Conservation (phyloP, 2,797 vertebrate species). For the Paramormyrops hopkinsi region DNA sequence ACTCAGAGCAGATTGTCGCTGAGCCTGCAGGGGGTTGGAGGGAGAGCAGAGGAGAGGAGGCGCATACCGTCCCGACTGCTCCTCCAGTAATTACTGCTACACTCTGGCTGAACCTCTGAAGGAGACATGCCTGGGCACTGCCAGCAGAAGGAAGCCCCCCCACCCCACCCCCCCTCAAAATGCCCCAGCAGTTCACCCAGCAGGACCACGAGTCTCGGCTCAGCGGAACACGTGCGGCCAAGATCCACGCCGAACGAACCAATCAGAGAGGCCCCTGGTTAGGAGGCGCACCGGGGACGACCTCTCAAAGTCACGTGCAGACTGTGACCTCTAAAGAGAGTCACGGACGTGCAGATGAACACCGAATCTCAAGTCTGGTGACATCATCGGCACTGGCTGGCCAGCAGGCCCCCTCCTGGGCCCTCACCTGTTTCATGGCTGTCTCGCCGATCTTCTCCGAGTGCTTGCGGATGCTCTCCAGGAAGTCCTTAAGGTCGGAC, state of each 20-base stretch:
- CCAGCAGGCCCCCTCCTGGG: background rate
- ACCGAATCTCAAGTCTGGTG: background rate
- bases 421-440: conserved; percentile 86
- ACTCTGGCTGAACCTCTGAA: conserved; percentile 3
- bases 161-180: background rate
- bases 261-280: background rate
- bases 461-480: conserved; percentile 97
- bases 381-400: background rate
- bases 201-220: background rate
- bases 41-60: background rate
- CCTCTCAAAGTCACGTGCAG: background rate
- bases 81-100: background rate
- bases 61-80: background rate
- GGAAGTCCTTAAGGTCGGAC: conserved; percentile 90
- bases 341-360: background rate
- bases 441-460: conserved; percentile 93
- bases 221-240: background rate
- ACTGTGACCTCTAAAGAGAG: background rate
- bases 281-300: background rate
- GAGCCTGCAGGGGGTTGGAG: conserved; percentile 5
- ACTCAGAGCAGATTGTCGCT: background rate
- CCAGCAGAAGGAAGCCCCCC: background rate
- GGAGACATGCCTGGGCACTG: background rate
- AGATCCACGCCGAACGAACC: background rate
- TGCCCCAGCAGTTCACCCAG: background rate